A percentile compares a stretch with the other conserved stretches of the same genome.
Evolutionary conservation across 2,113 vertebrate genomes (phyloP).

Genomic region (Rhipidura dahli): DNA sequence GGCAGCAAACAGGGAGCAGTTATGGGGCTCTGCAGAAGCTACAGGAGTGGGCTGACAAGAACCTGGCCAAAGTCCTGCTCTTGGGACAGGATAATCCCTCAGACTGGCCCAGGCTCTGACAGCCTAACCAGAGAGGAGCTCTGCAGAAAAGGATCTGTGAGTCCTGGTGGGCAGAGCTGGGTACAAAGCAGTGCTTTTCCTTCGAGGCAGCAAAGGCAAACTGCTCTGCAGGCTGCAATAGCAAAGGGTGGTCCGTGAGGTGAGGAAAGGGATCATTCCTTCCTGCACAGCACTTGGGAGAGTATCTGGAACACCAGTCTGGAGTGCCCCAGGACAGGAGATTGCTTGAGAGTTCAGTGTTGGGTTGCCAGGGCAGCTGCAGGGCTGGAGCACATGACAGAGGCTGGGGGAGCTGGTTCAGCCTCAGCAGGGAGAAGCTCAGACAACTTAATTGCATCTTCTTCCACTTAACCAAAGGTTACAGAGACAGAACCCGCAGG

Average conservation of each 20-base stretch:
- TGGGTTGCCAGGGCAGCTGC: background rate
- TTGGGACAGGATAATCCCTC: background rate
- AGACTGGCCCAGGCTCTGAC: background rate
- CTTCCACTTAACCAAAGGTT: background rate
- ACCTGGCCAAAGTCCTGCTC: background rate
- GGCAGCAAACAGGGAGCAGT: background rate
- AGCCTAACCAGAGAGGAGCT: background rate
- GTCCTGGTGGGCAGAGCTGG: background rate
- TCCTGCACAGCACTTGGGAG: background rate
- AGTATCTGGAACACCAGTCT: background rate
- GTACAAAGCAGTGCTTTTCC: background rate
- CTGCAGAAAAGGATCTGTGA: background rate
- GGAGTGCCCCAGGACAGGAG: background rate
- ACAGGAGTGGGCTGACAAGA: background rate
- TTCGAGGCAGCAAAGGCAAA: background rate
- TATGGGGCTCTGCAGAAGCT: background rate
- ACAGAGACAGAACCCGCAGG: background rate
- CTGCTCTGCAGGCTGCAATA: background rate
- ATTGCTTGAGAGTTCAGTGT: background rate
- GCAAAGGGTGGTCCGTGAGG: fast-evolving
- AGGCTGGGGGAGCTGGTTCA: background rate
- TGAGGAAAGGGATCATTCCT: background rate
- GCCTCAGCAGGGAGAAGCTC: background rate
- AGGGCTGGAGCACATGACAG: background rate
- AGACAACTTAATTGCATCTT: background rate